Conservation (phyloP, 1,140 invertebrate species). For the Schmidtea mediterranea region DNA sequence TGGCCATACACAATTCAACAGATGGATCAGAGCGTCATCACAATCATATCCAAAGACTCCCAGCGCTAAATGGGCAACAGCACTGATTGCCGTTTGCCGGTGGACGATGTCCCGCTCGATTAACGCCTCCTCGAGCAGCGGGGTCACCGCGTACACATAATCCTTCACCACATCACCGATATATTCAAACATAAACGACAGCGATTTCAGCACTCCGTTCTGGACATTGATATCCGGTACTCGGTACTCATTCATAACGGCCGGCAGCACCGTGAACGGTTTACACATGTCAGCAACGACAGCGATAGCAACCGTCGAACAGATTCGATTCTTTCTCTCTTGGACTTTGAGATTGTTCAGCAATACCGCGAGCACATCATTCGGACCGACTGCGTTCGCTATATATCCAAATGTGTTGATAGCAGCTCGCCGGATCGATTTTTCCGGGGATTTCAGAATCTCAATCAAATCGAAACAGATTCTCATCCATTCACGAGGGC, state of each 20-base stretch:
- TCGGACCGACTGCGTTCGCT: conserved; percentile 94
- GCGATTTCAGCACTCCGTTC: conserved; percentile 88
- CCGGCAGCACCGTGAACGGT: conserved; percentile 85
- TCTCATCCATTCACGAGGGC: conserved; percentile 95
- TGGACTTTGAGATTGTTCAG: conserved; percentile 96
- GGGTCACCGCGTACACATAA: conserved; percentile 94
- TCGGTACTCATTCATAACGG: conserved; percentile 91
- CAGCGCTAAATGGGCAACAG: conserved; percentile 91
- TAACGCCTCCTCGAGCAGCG: conserved; percentile 80
- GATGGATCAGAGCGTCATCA: conserved; percentile 81
- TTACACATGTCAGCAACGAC: conserved; percentile 98
- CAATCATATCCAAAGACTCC: conserved; percentile 96
- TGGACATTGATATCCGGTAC: conserved; percentile 97
- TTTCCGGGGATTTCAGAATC: conserved; percentile 94
- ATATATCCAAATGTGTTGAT: conserved; percentile 99
- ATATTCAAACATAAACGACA: conserved; percentile 95
- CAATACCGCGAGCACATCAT: conserved; percentile 86
- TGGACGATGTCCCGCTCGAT: conserved; percentile 99
- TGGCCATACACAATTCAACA: conserved; percentile 96
- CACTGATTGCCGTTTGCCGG: conserved; percentile 86
- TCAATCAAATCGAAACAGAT: conserved; percentile 96
- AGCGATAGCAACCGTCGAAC: conserved; percentile 95
- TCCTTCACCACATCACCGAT: conserved; percentile 99
- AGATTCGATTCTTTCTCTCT: conserved; percentile 92
- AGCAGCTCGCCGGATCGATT: conserved; percentile 83